Evolutionary conservation across 2,797 vertebrate species (phyloP).

Genomic region (Philypnodon macrostomus): DNA sequence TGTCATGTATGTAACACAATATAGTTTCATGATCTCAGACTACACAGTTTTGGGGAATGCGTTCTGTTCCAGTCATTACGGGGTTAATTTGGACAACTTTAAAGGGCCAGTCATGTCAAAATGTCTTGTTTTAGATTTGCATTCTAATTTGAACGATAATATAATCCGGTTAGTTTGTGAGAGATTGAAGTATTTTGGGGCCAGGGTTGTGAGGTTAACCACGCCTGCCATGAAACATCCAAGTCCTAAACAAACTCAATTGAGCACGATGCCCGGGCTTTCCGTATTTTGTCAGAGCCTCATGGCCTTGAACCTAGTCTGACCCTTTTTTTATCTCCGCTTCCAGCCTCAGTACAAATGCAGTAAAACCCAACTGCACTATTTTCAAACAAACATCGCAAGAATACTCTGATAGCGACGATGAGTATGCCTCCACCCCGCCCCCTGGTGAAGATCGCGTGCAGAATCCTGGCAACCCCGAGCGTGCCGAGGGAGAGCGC

Average conservation of each 20-base stretch:
- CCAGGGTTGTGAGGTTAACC: neutral
- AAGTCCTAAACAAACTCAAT: neutral
- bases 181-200: neutral
- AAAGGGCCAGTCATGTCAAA: too few species aligned
- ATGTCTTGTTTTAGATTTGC: too few species aligned
- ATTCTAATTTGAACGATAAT: too few species aligned
- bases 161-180: neutral
- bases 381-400: slow-evolving; percentile 60
- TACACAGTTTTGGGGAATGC: too few species aligned
- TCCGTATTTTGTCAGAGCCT: slow-evolving; percentile 25
- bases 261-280: neutral
- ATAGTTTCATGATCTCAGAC: too few species aligned
- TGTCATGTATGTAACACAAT: too few species aligned
- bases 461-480: slow-evolving; percentile 53
- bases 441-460: slow-evolving; percentile 71
- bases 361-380: slow-evolving; percentile 41
- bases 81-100: too few species aligned
- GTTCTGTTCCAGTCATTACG: too few species aligned
- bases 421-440: slow-evolving; percentile 49
- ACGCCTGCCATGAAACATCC: too few species aligned
- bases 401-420: neutral
- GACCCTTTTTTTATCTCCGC: slow-evolving; percentile 12
- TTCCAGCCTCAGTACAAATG: slow-evolving; percentile 10
- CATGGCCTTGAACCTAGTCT: slow-evolving; percentile 30
- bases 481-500: slow-evolving; percentile 52